phyloP scores from a whole-genome alignment of 2,113 vertebrate genomes.

The Rousettus leschenaultii region DNA sequence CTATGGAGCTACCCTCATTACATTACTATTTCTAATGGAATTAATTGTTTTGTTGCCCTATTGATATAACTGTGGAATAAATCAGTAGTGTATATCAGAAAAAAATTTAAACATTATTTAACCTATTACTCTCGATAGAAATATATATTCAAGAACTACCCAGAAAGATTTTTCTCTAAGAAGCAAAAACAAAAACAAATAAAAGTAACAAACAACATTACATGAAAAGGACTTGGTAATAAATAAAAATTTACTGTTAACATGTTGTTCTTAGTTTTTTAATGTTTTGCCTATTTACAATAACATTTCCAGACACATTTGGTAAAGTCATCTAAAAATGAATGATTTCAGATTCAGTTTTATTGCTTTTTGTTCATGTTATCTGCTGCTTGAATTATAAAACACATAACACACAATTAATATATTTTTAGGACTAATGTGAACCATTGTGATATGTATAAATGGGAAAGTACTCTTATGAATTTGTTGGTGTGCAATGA shows the following conservation, averaged over 20 bases:
- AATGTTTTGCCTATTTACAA: not conserved
- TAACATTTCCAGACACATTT: not conserved
- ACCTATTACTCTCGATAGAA: not conserved
- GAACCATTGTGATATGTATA: not conserved
- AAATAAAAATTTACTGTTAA: not conserved
- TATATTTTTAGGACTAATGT: not conserved
- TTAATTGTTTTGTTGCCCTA: not conserved
- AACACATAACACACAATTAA: not conserved
- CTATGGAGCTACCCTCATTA: too few relatives aligned
- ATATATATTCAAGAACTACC: not conserved
- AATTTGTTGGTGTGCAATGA: not conserved
- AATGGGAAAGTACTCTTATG: not conserved
- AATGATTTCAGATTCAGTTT: not conserved
- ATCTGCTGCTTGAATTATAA: not conserved
- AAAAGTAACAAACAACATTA: not conserved
- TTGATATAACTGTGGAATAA: not conserved
- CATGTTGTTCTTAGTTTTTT: not conserved
- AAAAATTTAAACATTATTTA: not conserved
- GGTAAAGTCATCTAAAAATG: not conserved
- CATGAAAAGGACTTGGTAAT: not conserved
- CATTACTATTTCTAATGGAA: not conserved
- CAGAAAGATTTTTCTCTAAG: not conserved
- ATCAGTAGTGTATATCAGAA: not conserved
- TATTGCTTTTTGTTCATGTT: not conserved
- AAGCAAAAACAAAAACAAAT: not conserved